Evolutionary conservation across 2,797 vertebrate genomes (phyloP).

Genomic region (Prionace glauca): DNA sequence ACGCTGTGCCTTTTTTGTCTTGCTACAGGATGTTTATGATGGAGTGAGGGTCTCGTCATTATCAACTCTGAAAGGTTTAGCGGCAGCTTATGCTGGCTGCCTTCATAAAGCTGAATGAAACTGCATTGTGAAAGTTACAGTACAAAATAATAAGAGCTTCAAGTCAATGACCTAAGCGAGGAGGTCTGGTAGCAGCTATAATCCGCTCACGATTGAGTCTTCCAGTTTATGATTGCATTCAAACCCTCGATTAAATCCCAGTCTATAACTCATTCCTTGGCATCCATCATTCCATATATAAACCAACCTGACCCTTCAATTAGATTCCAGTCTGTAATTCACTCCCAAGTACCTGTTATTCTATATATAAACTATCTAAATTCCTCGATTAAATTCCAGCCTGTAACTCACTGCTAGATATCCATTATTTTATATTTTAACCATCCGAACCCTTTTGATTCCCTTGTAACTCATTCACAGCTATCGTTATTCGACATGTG

Average conservation of each 20-base stretch:
- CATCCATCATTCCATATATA: neutral
- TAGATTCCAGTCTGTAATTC: neutral
- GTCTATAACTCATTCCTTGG: conserved; percentile 5
- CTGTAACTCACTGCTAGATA: neutral
- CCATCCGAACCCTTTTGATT: neutral
- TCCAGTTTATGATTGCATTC: conserved; percentile 26
- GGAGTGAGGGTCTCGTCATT: neutral
- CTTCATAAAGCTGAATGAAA: neutral
- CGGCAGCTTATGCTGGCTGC: neutral
- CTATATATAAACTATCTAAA: conserved; percentile 3
- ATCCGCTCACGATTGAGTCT: conserved; percentile 9
- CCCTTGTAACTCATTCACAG: neutral
- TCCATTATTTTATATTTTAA: neutral
- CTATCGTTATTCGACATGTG: neutral
- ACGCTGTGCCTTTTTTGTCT: too few relatives aligned
- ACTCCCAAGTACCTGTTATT: neutral
- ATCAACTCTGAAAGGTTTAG: neutral
- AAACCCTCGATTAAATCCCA: conserved; percentile 13
- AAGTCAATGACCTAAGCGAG: conserved; percentile 10
- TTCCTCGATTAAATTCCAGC: neutral
- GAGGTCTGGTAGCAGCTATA: neutral
- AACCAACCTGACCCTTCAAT: conserved; percentile 21
- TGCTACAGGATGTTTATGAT: neutral
- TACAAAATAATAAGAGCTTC: neutral
- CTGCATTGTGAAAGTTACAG: neutral